Conservation (phyloP, 2,797 vertebrate genomes). For the Enoplosus armatus region DNA sequence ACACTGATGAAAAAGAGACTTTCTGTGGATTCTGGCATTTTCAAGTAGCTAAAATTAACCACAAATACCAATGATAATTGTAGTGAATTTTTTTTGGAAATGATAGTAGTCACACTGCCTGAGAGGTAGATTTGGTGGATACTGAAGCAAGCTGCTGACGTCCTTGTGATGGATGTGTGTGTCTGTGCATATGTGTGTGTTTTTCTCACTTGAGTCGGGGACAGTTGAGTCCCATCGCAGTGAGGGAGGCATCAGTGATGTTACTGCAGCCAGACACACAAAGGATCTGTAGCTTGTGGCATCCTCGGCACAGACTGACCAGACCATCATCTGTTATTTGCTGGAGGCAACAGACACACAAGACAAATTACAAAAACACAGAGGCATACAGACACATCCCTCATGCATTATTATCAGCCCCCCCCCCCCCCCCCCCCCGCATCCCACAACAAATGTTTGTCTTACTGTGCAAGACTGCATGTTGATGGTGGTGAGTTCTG, state of each 20-base stretch:
- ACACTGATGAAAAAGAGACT: background rate
- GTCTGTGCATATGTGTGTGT: background rate
- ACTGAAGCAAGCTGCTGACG: background rate
- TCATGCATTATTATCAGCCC: constrained; percentile 20
- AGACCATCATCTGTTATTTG: constrained; percentile 93
- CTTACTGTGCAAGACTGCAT: constrained; percentile 94
- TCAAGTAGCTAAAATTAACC: background rate
- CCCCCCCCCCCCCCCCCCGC: too few species aligned
- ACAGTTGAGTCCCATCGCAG: constrained; percentile 93
- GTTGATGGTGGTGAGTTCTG: constrained; percentile 93
- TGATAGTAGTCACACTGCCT: background rate
- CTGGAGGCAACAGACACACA: constrained; percentile 71
- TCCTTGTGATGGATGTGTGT: background rate
- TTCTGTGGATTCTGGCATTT: background rate
- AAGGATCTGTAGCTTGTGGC: constrained; percentile 91
- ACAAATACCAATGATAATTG: constrained; percentile 6
- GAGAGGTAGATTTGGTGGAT: background rate
- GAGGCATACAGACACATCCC: constrained; percentile 7
- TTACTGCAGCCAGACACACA: constrained; percentile 94
- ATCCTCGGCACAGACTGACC: constrained; percentile 92
- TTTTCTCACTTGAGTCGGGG: constrained; percentile 91
- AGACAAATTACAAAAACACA: constrained; percentile 40
- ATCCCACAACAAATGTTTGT: constrained; percentile 34
- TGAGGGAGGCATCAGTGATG: constrained; percentile 93
- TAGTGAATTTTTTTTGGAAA: background rate